phyloP scores from a whole-genome alignment of 2,888 invertebrate genomes.

The Agapostemon virescens region DNA sequence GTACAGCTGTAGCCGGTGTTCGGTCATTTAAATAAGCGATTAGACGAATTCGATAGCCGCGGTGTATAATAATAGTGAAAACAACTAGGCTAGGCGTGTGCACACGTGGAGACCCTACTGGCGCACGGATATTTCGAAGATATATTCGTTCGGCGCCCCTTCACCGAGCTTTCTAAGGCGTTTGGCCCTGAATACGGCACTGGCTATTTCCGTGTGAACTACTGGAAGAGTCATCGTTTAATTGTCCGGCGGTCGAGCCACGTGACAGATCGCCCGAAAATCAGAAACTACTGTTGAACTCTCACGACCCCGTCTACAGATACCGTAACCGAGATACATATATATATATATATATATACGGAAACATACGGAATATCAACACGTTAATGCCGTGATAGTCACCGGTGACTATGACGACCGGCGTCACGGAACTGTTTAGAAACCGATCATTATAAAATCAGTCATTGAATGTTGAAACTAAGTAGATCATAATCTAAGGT shows the following conservation, averaged over 20 bases:
- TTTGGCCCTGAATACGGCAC: conserved; percentile 48
- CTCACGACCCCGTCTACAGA: background rate
- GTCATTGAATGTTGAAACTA: no score
- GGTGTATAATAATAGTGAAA: conserved; percentile 16
- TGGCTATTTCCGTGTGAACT: conserved; percentile 43
- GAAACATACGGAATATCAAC: background rate
- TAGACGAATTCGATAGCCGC: background rate
- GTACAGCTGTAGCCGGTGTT: background rate
- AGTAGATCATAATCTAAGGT: no score
- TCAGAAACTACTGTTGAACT: background rate
- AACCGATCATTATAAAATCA: no score
- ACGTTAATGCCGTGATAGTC: no score
- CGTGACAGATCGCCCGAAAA: conserved; percentile 1
- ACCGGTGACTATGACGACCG: no score
- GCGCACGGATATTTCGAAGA: conserved; percentile 49
- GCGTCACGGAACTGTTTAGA: no score
- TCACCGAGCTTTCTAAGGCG: conserved; percentile 39
- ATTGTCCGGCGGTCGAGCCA: background rate
- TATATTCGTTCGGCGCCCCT: conserved; percentile 27
- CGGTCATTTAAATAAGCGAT: background rate
- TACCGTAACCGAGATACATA: background rate
- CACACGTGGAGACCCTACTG: conserved; percentile 15
- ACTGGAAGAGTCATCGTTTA: conserved; percentile 25
- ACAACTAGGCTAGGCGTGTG: background rate
- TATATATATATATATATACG: background rate